Percentiles rank a stretch among this genome's conserved stretches.
phyloP scores from a whole-genome alignment of 1,140 invertebrate genomes.

The Zophobas morio region DNA sequence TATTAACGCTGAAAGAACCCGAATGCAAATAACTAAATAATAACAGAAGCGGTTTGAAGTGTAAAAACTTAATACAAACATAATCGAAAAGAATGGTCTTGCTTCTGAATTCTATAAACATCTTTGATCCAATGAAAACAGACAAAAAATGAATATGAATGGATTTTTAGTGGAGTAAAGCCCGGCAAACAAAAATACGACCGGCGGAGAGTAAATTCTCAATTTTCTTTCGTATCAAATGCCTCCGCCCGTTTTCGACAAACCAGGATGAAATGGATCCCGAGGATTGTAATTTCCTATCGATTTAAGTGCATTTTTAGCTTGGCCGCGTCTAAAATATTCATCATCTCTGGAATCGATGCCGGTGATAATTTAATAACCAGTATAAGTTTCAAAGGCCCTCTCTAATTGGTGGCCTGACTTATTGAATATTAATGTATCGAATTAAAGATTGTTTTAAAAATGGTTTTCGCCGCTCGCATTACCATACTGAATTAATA shows the following conservation, averaged over 20 bases:
- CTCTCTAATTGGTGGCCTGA: slow-evolving; percentile 38
- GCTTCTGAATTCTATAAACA: too few relatives aligned
- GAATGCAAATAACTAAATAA: slow-evolving; percentile 10
- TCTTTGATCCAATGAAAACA: too few relatives aligned
- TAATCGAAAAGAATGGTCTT: neutral
- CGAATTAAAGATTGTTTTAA: slow-evolving; percentile 39
- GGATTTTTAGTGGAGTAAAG: too few relatives aligned
- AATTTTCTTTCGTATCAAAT: neutral
- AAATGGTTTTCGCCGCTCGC: slow-evolving; percentile 22
- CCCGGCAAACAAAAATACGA: too few relatives aligned
- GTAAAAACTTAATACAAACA: neutral
- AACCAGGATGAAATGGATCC: neutral
- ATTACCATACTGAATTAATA: slow-evolving; percentile 41
- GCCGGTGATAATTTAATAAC: slow-evolving; percentile 42
- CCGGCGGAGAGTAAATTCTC: too few relatives aligned
- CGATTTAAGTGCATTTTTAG: slow-evolving; percentile 37
- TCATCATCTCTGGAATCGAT: slow-evolving; percentile 37
- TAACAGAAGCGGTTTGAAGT: neutral
- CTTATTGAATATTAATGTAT: slow-evolving; percentile 43
- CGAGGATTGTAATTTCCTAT: slow-evolving; percentile 23
- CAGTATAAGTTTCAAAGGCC: slow-evolving; percentile 42
- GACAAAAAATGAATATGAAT: too few relatives aligned
- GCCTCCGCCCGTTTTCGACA: neutral
- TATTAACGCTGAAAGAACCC: neutral
- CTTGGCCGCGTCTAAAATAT: slow-evolving; percentile 31